A percentile compares a stretch with the other conserved stretches of the same genome.
phyloP scores from a whole-genome alignment of 2,113 vertebrate species.

The Callithrix jacchus region DNA sequence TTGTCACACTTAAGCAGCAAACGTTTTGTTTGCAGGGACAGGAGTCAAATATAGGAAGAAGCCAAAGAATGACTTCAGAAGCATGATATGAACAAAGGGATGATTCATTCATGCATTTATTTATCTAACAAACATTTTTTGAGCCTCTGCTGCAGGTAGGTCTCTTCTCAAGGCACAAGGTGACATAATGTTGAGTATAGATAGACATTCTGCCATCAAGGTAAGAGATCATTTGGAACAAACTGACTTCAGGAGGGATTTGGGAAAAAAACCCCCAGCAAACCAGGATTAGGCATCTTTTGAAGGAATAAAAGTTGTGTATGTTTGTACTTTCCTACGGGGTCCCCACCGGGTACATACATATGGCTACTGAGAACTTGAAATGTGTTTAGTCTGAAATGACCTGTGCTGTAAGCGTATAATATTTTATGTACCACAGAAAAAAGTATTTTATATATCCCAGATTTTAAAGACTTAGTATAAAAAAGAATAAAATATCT shows the following conservation, averaged over 20 bases:
- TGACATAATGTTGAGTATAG: neutral
- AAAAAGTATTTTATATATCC: neutral
- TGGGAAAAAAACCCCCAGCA: neutral
- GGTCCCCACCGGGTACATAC: neutral
- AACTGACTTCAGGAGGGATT: slow-evolving; percentile 38
- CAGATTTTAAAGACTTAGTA: neutral
- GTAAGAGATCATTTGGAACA: slow-evolving; percentile 11
- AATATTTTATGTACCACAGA: neutral
- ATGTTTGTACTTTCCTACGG: neutral
- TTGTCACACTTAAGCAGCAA: neutral
- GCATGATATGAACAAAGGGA: neutral
- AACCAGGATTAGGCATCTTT: neutral
- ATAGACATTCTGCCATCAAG: neutral
- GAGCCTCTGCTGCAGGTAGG: neutral
- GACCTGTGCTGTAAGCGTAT: neutral
- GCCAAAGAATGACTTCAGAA: neutral
- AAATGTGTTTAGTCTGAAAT: slow-evolving; percentile 33
- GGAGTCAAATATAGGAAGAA: neutral
- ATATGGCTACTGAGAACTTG: neutral
- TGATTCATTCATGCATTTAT: neutral
- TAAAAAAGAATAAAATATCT: neutral
- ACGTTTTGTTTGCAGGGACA: neutral
- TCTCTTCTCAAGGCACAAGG: neutral
- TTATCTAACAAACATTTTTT: neutral
- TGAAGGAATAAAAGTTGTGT: neutral